Conservation (phyloP, 2,113 vertebrate species). For the Chelonoidis abingdonii region DNA sequence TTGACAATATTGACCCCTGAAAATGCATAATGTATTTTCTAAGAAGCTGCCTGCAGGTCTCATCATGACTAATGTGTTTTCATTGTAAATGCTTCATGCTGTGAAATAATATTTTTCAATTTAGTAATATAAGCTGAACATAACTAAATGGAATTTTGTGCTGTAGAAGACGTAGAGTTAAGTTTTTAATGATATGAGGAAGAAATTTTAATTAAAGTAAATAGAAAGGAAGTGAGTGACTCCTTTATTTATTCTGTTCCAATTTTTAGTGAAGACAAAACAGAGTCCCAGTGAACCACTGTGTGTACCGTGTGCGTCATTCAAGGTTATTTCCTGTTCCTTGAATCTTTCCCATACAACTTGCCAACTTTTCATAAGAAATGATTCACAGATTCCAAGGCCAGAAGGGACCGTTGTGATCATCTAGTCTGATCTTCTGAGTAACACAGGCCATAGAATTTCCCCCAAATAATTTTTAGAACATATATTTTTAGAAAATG, state of each 20-base stretch:
- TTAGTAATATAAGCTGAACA: background rate
- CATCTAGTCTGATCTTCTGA: background rate
- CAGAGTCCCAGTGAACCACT: slow-evolving; percentile 15
- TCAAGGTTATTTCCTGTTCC: slow-evolving; percentile 17
- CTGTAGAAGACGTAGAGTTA: background rate
- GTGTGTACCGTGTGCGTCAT: background rate
- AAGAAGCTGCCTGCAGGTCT: background rate
- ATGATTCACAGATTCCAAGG: background rate
- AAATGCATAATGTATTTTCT: background rate
- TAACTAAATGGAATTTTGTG: background rate
- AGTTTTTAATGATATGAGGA: background rate
- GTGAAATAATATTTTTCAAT: background rate
- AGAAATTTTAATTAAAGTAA: background rate
- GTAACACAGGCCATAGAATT: background rate
- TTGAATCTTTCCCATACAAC: background rate
- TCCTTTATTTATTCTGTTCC: background rate
- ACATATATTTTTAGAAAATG: background rate
- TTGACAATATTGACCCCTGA: background rate
- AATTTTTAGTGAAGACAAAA: background rate
- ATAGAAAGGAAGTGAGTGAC: background rate
- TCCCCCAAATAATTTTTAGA: background rate
- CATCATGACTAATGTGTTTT: background rate
- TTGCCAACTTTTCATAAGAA: background rate
- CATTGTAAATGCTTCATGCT: background rate
- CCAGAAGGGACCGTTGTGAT: background rate